phyloP scores from a whole-genome alignment of 1,140 invertebrate species.

The Lycorma delicatula region DNA sequence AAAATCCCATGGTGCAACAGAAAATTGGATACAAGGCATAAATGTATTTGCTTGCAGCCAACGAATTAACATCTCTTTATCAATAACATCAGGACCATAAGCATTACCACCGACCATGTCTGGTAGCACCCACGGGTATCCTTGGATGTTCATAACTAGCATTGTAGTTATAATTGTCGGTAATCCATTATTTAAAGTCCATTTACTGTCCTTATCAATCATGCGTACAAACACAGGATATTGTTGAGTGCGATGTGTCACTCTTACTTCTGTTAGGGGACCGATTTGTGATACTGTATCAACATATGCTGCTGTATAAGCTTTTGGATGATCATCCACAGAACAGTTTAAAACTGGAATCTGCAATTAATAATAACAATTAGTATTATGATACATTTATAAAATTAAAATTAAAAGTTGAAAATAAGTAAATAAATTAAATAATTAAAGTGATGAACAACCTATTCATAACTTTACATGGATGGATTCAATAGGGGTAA shows the following conservation, averaged over 20 bases:
- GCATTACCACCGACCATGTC: slow-evolving; percentile 91
- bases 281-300: slow-evolving; percentile 21
- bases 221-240: slow-evolving; percentile 78
- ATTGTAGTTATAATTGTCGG: slow-evolving; percentile 69
- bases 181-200: slow-evolving; percentile 69
- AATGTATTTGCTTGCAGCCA: slow-evolving; percentile 84
- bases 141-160: slow-evolving; percentile 70
- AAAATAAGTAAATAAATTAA: no score
- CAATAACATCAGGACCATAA: slow-evolving; percentile 47
- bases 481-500: no score
- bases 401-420: no score
- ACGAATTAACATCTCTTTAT: slow-evolving; percentile 75
- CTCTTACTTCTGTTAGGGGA: slow-evolving; percentile 25
- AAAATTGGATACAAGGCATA: slow-evolving; percentile 82
- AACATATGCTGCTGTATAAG: slow-evolving; percentile 21
- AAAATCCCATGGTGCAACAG: slow-evolving; percentile 79
- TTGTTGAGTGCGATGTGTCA: slow-evolving; percentile 57
- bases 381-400: no score
- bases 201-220: slow-evolving; percentile 75
- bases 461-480: no score
- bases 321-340: slow-evolving; percentile 21
- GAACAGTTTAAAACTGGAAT: slow-evolving; percentile 28
- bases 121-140: slow-evolving; percentile 76
- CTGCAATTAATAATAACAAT: no score
- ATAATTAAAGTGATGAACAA: no score